Conservation (phyloP, 2,797 vertebrate species). For the Phrynocephalus forsythii region DNA sequence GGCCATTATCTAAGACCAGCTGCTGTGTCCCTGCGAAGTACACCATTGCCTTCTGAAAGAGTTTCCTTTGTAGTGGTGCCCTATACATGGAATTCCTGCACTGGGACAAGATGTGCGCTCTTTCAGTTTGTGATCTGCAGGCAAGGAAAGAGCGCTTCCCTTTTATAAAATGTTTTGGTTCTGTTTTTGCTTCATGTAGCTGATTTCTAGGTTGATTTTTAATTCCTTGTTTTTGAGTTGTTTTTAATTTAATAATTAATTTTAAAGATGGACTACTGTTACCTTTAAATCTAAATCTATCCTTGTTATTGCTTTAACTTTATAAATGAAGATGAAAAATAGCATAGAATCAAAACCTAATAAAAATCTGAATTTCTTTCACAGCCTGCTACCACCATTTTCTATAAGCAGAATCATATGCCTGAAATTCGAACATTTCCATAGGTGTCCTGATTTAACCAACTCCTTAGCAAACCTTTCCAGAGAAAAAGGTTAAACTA, state of each 20-base stretch:
- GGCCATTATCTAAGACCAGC: not conserved
- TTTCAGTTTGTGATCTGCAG: not conserved
- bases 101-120: not conserved
- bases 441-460: not conserved
- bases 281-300: not conserved
- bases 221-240: not conserved
- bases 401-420: not conserved
- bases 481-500: not conserved
- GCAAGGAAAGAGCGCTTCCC: not conserved
- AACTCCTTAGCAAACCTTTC: constrained; percentile 21
- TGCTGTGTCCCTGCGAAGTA: not conserved
- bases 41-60: not conserved
- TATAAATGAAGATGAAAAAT: not conserved
- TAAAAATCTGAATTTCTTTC: not conserved
- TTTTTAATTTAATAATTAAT: not conserved
- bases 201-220: not conserved
- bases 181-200: not conserved
- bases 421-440: not conserved
- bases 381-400: not conserved
- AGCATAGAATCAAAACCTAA: rapidly evolving
- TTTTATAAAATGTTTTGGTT: not conserved
- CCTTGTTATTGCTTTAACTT: not conserved
- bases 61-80: not conserved
- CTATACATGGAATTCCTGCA: not conserved
- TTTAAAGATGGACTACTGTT: not conserved